Conservation (phyloP, 2,797 vertebrate genomes). For the Sebastes vulpes region DNA sequence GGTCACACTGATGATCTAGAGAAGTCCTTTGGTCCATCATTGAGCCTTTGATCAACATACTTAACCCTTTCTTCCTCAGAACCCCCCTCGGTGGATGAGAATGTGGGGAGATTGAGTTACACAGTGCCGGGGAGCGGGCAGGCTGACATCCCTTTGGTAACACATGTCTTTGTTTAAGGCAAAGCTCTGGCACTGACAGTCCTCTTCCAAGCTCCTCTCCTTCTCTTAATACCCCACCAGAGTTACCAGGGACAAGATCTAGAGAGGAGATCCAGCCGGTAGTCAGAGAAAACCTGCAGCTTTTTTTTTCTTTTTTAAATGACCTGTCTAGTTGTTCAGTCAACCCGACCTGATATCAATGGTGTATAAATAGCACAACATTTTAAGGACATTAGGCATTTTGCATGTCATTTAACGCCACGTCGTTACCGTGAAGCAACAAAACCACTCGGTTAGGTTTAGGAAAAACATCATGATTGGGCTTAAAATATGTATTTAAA, state of each 20-base stretch:
- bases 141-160: constrained; percentile 80
- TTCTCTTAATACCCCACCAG: constrained; percentile 47
- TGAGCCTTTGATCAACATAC: constrained; percentile 78
- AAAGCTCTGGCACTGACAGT: constrained; percentile 66
- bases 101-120: constrained; percentile 81
- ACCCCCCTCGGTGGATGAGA: constrained; percentile 66
- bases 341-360: not conserved
- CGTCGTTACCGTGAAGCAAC: too few relatives aligned
- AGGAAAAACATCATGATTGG: too few relatives aligned
- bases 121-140: constrained; percentile 65
- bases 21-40: constrained; percentile 67
- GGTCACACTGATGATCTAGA: constrained; percentile 75
- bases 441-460: too few relatives aligned
- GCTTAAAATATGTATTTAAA: too few relatives aligned
- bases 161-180: constrained; percentile 87
- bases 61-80: constrained; percentile 77
- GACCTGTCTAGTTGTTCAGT: not conserved
- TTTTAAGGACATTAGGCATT: too few relatives aligned
- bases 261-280: not conserved
- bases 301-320: not conserved
- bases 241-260: constrained; percentile 42
- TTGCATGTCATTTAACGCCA: too few relatives aligned
- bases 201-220: constrained; percentile 51
- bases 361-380: too few relatives aligned
- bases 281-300: not conserved